These are phyloP conservation scores for Porites lutea DNA, from an alignment of 64 coral and sea anemone genomes.

Conservation along the genomic window DNA sequence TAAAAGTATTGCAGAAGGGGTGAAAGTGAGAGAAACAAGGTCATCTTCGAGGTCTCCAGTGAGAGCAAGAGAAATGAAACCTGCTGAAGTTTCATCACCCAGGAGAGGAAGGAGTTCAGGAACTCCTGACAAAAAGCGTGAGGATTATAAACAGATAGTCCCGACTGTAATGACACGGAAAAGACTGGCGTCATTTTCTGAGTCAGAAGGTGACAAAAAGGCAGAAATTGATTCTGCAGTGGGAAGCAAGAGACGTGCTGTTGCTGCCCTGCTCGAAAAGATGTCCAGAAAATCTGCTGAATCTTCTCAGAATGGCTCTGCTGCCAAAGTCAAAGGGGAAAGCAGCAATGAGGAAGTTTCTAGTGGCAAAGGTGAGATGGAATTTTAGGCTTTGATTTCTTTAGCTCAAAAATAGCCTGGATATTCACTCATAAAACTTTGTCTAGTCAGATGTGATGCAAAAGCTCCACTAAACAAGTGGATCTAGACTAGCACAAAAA, in stretches of 20 bases:
- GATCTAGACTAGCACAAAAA: too few relatives aligned
- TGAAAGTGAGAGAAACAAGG: slow-evolving; percentile 6
- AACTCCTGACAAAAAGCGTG: slow-evolving; percentile 19
- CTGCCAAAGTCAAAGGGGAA: slow-evolving; percentile 10
- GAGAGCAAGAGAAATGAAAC: slow-evolving; percentile 2
- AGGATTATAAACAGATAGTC: slow-evolving; percentile 52
- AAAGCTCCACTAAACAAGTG: too few relatives aligned
- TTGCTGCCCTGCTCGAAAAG: slow-evolving; percentile 32
- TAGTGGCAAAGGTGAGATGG: background rate
- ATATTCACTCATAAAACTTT: too few relatives aligned
- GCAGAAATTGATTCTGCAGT: background rate
- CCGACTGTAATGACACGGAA: slow-evolving; percentile 31
- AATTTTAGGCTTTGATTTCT: background rate
- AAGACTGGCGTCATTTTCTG: slow-evolving; percentile 44
- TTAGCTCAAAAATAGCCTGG: too few relatives aligned
- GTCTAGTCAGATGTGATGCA: too few relatives aligned
- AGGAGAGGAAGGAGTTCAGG: slow-evolving; percentile 18
- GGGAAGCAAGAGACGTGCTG: background rate
- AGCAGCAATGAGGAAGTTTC: background rate
- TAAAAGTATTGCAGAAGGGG: background rate
- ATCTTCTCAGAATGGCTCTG: background rate
- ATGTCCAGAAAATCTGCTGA: slow-evolving; percentile 35
- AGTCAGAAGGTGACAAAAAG: slow-evolving; percentile 14
- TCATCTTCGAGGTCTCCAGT: slow-evolving; percentile 16
- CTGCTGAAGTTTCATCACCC: background rate